These are phyloP conservation scores for Chunga burmeisteri DNA, from an alignment of 2,113 vertebrate species.

Conservation along the genomic window DNA sequence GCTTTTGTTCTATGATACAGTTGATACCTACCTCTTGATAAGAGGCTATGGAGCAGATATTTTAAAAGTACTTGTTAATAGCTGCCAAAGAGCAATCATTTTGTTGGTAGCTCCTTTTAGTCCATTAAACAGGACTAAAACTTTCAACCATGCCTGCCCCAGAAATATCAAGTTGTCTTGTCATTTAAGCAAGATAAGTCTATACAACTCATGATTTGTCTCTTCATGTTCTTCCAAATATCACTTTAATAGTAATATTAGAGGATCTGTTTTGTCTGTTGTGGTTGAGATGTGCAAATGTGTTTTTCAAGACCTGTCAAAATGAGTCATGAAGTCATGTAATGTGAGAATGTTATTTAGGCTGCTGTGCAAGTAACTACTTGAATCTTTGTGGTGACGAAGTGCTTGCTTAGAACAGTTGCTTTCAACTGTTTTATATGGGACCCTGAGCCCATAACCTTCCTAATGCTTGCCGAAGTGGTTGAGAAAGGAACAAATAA, in stretches of 20 bases:
- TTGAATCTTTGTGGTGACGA: not conserved
- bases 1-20: not conserved
- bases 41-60: not conserved
- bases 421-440: not conserved
- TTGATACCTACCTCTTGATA: not conserved
- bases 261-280: conserved; percentile 26
- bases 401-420: not conserved
- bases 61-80: not conserved
- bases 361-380: not conserved
- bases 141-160: not conserved
- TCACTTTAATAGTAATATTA: conserved; percentile 19
- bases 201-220: not conserved
- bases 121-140: not conserved
- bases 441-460: not conserved
- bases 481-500: not conserved
- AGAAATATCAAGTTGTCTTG: conserved; percentile 43
- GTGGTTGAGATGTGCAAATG: conserved; percentile 10
- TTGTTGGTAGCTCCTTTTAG: not conserved
- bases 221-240: conserved; percentile 18
- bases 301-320: conserved; percentile 32
- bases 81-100: not conserved
- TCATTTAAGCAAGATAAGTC: conserved; percentile 4
- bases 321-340: not conserved
- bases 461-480: not conserved
- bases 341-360: not conserved